These are phyloP conservation scores for Zosterops hypoxanthus DNA, from an alignment of 2,113 vertebrate species.

Conservation along the genomic window DNA sequence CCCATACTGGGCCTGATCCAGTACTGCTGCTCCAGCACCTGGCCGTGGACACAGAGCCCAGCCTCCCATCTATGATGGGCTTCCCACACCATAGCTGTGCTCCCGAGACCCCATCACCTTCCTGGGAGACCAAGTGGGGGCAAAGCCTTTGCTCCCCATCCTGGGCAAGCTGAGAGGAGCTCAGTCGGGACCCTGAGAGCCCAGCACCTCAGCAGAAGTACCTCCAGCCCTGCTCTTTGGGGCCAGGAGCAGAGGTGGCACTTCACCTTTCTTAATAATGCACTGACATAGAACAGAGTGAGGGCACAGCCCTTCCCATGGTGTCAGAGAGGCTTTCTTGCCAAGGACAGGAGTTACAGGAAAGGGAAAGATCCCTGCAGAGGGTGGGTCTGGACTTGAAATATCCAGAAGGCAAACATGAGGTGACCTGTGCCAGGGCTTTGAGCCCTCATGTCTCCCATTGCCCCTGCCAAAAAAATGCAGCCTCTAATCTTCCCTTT, in stretches of 20 bases:
- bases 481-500: neutral
- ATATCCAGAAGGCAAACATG: neutral
- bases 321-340: neutral
- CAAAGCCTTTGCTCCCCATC: neutral
- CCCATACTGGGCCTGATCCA: neutral
- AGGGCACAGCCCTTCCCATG: neutral
- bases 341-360: neutral
- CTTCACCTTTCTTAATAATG: neutral
- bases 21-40: neutral
- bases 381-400: neutral
- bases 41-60: neutral
- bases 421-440: neutral
- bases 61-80: neutral
- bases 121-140: neutral
- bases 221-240: neutral
- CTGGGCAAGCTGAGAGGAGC: neutral
- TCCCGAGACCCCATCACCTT: accelerated
- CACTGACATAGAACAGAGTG: accelerated
- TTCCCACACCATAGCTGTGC: accelerated
- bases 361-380: neutral
- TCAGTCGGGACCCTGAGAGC: neutral
- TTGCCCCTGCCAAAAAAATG: neutral
- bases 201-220: neutral
- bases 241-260: neutral
- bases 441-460: neutral